Percentiles rank a stretch among this genome's conserved stretches.
Conservation (phyloP, 2,113 vertebrate species). For the Choloepus hoffmanni region DNA sequence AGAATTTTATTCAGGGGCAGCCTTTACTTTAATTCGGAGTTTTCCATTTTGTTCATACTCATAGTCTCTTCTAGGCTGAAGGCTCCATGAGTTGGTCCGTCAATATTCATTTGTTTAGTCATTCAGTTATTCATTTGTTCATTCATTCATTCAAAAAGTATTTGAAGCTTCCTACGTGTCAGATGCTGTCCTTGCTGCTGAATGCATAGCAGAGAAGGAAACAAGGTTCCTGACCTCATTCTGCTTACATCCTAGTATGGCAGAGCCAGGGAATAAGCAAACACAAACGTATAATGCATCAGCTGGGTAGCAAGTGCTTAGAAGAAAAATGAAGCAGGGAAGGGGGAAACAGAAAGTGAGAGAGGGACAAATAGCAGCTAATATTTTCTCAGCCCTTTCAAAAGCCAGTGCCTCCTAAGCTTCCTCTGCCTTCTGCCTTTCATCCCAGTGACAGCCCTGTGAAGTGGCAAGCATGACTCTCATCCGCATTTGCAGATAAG, state of each 20-base stretch:
- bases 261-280: background rate
- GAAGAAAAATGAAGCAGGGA: background rate
- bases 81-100: too few relatives aligned
- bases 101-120: background rate
- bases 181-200: background rate
- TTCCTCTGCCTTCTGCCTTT: background rate
- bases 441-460: background rate
- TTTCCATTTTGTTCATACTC: background rate
- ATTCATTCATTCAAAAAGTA: background rate
- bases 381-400: background rate
- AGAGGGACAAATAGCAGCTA: fast-evolving
- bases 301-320: background rate
- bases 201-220: background rate
- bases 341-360: background rate
- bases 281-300: background rate
- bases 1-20: background rate
- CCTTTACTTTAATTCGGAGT: background rate
- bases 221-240: background rate
- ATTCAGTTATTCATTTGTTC: background rate
- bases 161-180: background rate
- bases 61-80: background rate
- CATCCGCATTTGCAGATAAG: background rate
- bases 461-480: background rate
- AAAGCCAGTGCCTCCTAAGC: background rate
- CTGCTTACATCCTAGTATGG: background rate